These are phyloP conservation scores for Drosophila kambysellisi DNA, from an alignment of 2,888 invertebrate species.

Conservation along the genomic window DNA sequence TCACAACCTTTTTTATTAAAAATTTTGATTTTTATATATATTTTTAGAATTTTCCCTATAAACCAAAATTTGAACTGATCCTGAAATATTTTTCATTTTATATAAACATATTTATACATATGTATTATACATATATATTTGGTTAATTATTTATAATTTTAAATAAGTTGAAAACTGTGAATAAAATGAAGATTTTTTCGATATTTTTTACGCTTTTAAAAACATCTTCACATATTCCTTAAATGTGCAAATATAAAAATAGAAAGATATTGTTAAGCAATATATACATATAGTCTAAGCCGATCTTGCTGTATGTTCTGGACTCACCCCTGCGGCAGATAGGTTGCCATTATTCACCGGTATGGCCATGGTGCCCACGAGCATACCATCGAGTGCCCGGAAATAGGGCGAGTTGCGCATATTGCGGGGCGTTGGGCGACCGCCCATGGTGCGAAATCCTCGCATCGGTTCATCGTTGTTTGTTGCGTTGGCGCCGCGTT, in stretches of 20 bases:
- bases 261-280: background rate
- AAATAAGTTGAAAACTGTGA: background rate
- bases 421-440: constrained; percentile 68
- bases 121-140: too few species aligned
- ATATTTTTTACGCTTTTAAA: background rate
- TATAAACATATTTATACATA: too few species aligned
- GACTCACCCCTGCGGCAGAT: constrained; percentile 45
- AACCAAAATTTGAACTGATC: too few species aligned
- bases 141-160: background rate
- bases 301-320: background rate
- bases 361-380: constrained; percentile 85
- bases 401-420: constrained; percentile 83
- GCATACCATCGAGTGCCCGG: constrained; percentile 84
- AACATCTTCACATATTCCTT: background rate
- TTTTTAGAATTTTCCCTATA: background rate
- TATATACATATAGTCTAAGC: background rate
- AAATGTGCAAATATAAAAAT: background rate
- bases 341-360: constrained; percentile 79
- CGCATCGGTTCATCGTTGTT: constrained; percentile 75
- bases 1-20: background rate
- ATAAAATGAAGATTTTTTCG: background rate
- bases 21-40: background rate
- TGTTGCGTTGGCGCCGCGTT: constrained; percentile 76
- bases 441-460: constrained; percentile 84
- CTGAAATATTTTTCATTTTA: too few species aligned